Base-by-base conservation (phyloP, 2,113 vertebrate genomes). In the Amazona guildingii region DNA sequence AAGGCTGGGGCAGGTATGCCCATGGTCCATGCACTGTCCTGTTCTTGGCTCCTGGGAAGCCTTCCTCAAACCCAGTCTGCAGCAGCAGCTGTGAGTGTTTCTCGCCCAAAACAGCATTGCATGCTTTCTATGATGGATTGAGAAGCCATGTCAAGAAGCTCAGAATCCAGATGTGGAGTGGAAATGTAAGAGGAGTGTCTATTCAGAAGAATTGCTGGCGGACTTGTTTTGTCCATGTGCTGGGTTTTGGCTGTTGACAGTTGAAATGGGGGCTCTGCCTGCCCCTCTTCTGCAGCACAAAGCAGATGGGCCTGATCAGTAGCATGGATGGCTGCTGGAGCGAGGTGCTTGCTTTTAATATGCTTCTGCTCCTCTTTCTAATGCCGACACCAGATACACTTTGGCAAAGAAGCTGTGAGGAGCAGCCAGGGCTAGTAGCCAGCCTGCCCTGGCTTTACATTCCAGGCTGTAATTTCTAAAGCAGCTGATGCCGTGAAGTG, bases 391-490 rank as follows among this genome's bases (percentile, higher is more conserved):
- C 83, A 84, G 95, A 95, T 17, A 84, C 62, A 46, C n/a, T 46
- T 76, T 96, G 97, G 96, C 93, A 95, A 59, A 52, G 74, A 41
- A 51, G 41, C 17, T 61, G 29, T 4, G 17, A 39, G 64, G 70
- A 94, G 69, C 91, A 96, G 94, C 84, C 94, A 92, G 91, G 94
- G 90, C 83, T 8, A 3, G 3, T 73, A 52, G 95, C 96, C 96
- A 97, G 83, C 55, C 83, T n/a, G 2, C 57, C 61, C 77, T 8
- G 12, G 57, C 27, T 97, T 92, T 95, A 75, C 88, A 78, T 96
- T 97, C 95, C 94, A 85, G 89, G 10, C 95, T 84, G 73, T 90
- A 81, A 92, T 96, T 94, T 92, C 73, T 86, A 79, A 94, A 92
- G 92, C 87, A 92, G 78, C 68, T 94, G 68, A 28, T 94, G 74